phyloP scores from a whole-genome alignment of 2,888 invertebrate species.

The Chrysolina americana region DNA sequence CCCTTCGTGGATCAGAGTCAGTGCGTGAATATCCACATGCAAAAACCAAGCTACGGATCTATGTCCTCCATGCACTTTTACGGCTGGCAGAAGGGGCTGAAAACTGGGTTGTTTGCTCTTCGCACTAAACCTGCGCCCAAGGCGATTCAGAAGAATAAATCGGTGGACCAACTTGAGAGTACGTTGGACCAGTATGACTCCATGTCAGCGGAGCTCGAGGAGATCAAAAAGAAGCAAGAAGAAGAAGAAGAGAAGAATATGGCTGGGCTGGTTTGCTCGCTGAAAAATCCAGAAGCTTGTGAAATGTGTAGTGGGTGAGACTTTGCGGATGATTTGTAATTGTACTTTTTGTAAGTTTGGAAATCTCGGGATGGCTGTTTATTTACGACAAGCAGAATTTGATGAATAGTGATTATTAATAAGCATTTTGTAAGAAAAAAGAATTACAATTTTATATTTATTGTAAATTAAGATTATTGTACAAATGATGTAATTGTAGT shows the following conservation, averaged over 20 bases:
- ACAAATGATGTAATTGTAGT: no score
- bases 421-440: no score
- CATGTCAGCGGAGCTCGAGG: conserved; percentile 32
- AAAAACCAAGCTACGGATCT: conserved; percentile 93
- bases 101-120: conserved; percentile 99
- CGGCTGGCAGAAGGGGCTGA: conserved; percentile 96
- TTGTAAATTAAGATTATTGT: no score
- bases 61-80: conserved; percentile 98
- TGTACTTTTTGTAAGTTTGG: no score
- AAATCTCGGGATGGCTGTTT: no score
- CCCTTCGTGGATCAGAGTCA: conserved; percentile 99
- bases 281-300: conserved; percentile 90
- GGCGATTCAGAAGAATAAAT: conserved; percentile 90
- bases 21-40: conserved; percentile 97
- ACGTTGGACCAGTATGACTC: not conserved
- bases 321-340: no score
- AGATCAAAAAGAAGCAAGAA: conserved; percentile 50
- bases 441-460: no score
- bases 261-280: conserved; percentile 87
- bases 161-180: not conserved
- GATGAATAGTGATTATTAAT: no score
- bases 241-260: conserved; percentile 72
- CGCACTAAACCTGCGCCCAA: conserved; percentile 96
- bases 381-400: no score
- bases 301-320: conserved; percentile 86